These are phyloP conservation scores for Eilema griseolum DNA, from an alignment of 2,888 invertebrate species.

Conservation along the genomic window DNA sequence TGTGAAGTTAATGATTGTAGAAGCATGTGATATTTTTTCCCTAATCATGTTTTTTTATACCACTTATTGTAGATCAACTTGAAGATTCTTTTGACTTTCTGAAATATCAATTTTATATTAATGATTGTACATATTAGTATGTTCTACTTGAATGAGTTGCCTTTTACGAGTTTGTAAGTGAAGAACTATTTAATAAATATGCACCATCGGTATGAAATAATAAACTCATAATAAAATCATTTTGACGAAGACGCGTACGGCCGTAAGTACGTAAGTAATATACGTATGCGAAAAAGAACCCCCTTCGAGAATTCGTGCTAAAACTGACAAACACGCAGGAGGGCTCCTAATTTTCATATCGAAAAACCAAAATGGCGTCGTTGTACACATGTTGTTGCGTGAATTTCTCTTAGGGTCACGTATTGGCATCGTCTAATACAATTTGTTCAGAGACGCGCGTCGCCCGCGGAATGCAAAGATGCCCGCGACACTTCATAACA, in stretches of 20 bases:
- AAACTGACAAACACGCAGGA: slow-evolving; percentile 57
- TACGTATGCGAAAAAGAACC: slow-evolving; percentile 45
- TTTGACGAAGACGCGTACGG: slow-evolving; percentile 37
- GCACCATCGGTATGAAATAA: slow-evolving; percentile 31
- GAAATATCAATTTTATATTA: not conserved
- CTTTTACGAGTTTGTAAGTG: not conserved
- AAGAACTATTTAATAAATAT: not conserved
- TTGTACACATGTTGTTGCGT: slow-evolving; percentile 69
- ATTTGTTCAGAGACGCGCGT: slow-evolving; percentile 78
- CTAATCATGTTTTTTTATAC: not conserved
- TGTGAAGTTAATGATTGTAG: not conserved
- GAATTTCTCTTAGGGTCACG: slow-evolving; percentile 76
- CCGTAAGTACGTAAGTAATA: slow-evolving; percentile 47
- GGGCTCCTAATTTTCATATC: slow-evolving; percentile 71
- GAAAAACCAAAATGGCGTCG: slow-evolving; percentile 66
- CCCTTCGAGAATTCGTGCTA: slow-evolving; percentile 58
- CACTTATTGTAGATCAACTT: not conserved
- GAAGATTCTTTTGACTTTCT: not conserved
- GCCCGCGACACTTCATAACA: slow-evolving; percentile 71
- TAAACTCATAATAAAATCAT: slow-evolving; percentile 45
- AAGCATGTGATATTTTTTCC: not conserved
- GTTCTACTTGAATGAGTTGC: not conserved
- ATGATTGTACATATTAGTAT: not conserved
- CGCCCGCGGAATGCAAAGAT: slow-evolving; percentile 77
- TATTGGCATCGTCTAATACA: slow-evolving; percentile 82